Conservation (phyloP, 1,140 invertebrate species). For the Ectropis grisescens region DNA sequence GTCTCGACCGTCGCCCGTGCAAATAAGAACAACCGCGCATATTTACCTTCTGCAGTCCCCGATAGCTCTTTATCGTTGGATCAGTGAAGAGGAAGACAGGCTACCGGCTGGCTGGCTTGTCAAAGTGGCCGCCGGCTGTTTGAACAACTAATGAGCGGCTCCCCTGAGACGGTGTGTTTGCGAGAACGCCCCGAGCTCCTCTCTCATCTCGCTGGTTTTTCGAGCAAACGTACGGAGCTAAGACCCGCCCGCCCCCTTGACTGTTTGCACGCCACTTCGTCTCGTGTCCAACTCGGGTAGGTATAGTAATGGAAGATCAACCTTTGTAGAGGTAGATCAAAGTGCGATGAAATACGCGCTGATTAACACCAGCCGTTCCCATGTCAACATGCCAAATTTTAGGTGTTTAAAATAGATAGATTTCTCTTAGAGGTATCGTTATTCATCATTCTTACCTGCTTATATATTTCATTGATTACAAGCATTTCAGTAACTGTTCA, state of each 20-base stretch:
- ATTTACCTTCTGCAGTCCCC: constrained; percentile 30
- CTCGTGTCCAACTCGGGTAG: constrained; percentile 43
- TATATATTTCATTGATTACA: too few species aligned
- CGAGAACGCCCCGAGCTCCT: constrained; percentile 47
- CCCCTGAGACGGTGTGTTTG: constrained; percentile 38
- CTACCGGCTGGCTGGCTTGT: constrained; percentile 36
- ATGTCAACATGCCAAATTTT: too few species aligned
- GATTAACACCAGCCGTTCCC: too few species aligned
- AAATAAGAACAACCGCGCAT: constrained; percentile 29
- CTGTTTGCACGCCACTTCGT: constrained; percentile 39
- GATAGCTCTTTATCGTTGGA: constrained; percentile 46
- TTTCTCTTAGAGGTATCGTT: too few species aligned
- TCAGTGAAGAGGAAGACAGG: constrained; percentile 50
- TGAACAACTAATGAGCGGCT: constrained; percentile 39
- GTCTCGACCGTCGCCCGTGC: constrained; percentile 5
- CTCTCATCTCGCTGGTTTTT: constrained; percentile 41
- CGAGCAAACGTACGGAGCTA: constrained; percentile 31
- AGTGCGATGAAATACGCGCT: too few species aligned
- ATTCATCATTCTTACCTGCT: too few species aligned
- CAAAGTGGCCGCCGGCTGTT: constrained; percentile 63
- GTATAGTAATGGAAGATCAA: too few species aligned
- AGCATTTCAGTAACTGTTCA: too few species aligned
- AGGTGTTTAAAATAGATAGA: too few species aligned
- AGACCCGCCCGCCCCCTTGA: constrained; percentile 16
- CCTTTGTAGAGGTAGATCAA: too few species aligned